phyloP scores from a whole-genome alignment of 2,888 invertebrate species.

The Tubulanus polymorphus region DNA sequence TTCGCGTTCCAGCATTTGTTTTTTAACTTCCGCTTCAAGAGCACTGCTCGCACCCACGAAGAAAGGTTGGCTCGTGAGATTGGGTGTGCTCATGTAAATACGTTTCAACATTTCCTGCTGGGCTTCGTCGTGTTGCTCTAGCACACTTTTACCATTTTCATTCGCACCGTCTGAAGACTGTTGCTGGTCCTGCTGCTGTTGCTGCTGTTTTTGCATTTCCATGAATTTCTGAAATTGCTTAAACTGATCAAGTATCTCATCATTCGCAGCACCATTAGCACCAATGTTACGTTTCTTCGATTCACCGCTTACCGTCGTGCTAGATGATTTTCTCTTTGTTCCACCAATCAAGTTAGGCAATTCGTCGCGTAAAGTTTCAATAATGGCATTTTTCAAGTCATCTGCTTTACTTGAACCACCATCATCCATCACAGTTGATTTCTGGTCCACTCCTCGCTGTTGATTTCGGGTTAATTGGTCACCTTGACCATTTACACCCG shows the following conservation, averaged over 20 bases:
- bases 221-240: neutral
- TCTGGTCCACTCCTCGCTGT: neutral
- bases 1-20: neutral
- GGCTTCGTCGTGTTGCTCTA: neutral
- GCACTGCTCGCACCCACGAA: neutral
- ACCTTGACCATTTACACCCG: neutral
- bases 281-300: neutral
- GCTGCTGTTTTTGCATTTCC: neutral
- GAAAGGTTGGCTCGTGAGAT: neutral
- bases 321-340: neutral
- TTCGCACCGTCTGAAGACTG: neutral
- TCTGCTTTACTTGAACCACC: neutral
- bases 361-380: conserved; percentile 1
- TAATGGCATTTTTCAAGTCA: neutral
- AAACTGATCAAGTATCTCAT: neutral
- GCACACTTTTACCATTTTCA: neutral
- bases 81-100: neutral
- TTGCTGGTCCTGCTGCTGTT: neutral
- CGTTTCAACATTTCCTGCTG: neutral
- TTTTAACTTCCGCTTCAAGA: neutral
- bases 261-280: neutral
- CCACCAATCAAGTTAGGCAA: neutral
- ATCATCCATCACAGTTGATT: neutral
- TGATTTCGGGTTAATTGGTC: neutral
- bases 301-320: neutral